Evolutionary conservation across 2,888 invertebrate species (phyloP), one percentile per base, ranked within the genome.

Genomic region (Hyposoter didymator): DNA sequence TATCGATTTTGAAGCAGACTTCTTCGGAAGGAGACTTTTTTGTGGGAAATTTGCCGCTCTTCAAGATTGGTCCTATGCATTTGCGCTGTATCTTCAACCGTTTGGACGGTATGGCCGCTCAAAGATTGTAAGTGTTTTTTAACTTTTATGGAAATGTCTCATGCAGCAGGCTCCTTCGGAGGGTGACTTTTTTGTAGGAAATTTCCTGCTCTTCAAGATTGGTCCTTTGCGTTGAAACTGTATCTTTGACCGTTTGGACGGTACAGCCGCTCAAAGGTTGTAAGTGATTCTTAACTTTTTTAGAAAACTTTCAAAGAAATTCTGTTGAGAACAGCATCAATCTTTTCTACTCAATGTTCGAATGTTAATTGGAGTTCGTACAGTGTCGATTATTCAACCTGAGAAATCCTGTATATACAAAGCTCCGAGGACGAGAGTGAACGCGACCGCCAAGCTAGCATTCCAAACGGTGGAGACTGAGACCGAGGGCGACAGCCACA

Each of bases 401-500:
- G 12, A 28, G 14, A 22, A 22, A 59, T 2, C 55, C 28, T 35
- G 39, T 69, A 69, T 69, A 69, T 22, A 72, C 8, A 52, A 10
- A 22, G 6, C 22, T 47, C 10, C 66, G 43, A 55, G 52, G 67
- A 67, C 55, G 59, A 62, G 74, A 55, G 43, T 17, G 49, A 43
- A 22, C n/a, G 45, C 6, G n/a, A n/a, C 5, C 74, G 45, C 39
- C 45, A 5, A 35, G 7, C 55, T 43, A 22, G 73, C 62, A n/a
- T 43, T 78, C 45, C 52, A 55, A 78, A 78, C 67, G 67, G 67
- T 76, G 49, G 17, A 76, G 76, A 10, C 45, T 64, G 66, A 39
- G 66, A 35, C 43, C 43, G 52, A 66, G 66, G 66, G 28, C 45
- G 45, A 73, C 35, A 76, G 75, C 75, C 75, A 66, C 75, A 76